Conservation (phyloP, 1,140 invertebrate genomes). For the Lordiphosa stackelbergi region DNA sequence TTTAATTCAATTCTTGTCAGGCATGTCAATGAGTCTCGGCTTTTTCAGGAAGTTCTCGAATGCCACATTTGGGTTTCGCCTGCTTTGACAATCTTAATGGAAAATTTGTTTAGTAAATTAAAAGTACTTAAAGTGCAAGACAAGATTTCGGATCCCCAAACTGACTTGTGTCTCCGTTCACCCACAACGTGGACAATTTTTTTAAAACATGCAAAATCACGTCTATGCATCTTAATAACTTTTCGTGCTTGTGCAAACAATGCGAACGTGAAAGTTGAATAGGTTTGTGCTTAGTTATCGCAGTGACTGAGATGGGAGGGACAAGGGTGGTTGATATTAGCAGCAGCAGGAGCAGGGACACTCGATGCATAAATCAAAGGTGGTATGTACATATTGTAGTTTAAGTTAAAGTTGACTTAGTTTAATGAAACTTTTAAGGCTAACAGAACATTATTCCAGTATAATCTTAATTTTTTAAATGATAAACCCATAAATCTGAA, state of each 20-base stretch:
- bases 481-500: too few relatives aligned
- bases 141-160: constrained; percentile 9
- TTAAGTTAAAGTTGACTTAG: constrained; percentile 45
- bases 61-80: constrained; percentile 29
- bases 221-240: constrained; percentile 71
- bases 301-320: constrained; percentile 1
- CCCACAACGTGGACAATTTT: constrained; percentile 28
- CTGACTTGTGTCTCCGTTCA: constrained; percentile 8
- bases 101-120: constrained; percentile 55
- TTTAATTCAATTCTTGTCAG: constrained; percentile 71
- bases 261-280: constrained; percentile 70
- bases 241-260: constrained; percentile 69
- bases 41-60: constrained; percentile 25
- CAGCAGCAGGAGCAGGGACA: constrained; percentile 14
- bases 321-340: neutral
- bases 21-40: constrained; percentile 54
- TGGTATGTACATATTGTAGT: constrained; percentile 48
- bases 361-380: constrained; percentile 50
- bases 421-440: constrained; percentile 7
- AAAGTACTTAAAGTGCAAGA: constrained; percentile 50
- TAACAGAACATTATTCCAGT: too few relatives aligned
- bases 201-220: constrained; percentile 69
- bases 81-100: constrained; percentile 13
- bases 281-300: constrained; percentile 59
- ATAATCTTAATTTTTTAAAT: too few relatives aligned